Evolutionary conservation across 1,140 invertebrate genomes (phyloP).

Genomic region (Brachionus paranguensis): DNA sequence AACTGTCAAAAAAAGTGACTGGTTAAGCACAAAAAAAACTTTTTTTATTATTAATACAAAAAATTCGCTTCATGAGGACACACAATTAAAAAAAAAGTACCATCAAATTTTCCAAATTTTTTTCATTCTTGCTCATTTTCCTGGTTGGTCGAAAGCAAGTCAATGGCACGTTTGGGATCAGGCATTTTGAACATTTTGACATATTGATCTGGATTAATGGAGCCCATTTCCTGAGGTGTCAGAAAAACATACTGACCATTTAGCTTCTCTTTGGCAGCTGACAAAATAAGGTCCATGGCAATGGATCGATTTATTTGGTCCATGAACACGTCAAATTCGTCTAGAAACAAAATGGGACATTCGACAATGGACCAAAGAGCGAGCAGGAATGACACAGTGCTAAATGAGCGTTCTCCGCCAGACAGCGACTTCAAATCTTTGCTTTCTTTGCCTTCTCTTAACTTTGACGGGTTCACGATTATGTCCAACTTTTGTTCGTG

Average conservation of each 20-base stretch:
- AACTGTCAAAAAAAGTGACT: not conserved
- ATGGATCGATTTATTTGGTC: conserved; percentile 36
- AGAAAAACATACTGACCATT: conserved; percentile 40
- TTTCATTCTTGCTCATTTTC: not conserved
- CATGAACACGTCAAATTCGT: conserved; percentile 98
- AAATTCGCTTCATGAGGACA: not conserved
- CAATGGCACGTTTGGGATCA: conserved; percentile 33
- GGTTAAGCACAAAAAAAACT: not conserved
- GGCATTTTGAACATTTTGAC: conserved; percentile 40
- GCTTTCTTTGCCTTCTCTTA: conserved; percentile 31
- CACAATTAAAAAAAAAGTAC: not conserved
- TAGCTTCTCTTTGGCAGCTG: conserved; percentile 29
- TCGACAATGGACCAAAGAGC: conserved; percentile 83
- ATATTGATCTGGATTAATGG: conserved; percentile 14
- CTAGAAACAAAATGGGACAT: conserved; percentile 86
- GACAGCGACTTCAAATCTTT: conserved; percentile 67
- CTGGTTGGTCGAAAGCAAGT: not conserved
- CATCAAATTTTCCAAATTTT: not conserved
- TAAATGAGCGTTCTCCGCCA: conserved; percentile 88
- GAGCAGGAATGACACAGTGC: conserved; percentile 86
- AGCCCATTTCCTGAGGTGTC: conserved; percentile 36
- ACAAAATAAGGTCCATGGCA: conserved; percentile 27
- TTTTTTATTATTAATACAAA: not conserved
- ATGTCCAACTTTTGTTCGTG: conserved; percentile 45
- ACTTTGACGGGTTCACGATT: conserved; percentile 21